Conservation (phyloP, 1,140 invertebrate genomes). For the Homarus americanus region DNA sequence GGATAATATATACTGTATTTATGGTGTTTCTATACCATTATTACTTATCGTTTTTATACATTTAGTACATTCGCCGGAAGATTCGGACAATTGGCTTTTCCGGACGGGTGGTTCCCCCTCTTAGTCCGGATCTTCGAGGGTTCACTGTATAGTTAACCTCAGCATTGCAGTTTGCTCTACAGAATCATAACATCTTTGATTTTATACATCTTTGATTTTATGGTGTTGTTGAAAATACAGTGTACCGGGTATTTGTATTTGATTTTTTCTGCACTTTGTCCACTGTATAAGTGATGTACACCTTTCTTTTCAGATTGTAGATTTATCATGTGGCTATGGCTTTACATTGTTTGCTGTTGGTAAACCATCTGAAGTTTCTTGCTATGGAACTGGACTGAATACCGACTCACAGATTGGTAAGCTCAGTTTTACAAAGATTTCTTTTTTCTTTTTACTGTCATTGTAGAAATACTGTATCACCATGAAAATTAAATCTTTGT, state of each 20-base stretch:
- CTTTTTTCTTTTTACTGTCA: neutral
- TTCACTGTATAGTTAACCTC: no score
- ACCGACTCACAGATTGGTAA: slow-evolving; percentile 94
- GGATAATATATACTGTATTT: no score
- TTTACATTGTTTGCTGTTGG: slow-evolving; percentile 91
- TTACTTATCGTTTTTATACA: no score
- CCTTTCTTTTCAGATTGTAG: slow-evolving; percentile 80
- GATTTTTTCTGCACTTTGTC: neutral
- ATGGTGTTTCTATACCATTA: no score
- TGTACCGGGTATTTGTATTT: neutral
- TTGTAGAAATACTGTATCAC: neutral
- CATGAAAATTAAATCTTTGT: no score
- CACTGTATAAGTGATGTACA: neutral
- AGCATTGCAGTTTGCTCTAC: no score
- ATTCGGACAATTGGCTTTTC: no score
- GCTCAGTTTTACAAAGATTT: slow-evolving; percentile 22
- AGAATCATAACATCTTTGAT: no score
- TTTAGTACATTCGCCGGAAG: no score
- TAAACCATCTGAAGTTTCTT: slow-evolving; percentile 82
- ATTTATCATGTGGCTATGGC: slow-evolving; percentile 92
- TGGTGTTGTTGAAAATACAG: no score
- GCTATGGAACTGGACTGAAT: slow-evolving; percentile 95
- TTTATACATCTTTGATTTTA: neutral
- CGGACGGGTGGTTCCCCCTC: no score
- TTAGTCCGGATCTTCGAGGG: no score